Percentiles rank a stretch among this genome's conserved stretches.
Conservation (phyloP, 2,797 vertebrate genomes). For the Coluber constrictor region DNA sequence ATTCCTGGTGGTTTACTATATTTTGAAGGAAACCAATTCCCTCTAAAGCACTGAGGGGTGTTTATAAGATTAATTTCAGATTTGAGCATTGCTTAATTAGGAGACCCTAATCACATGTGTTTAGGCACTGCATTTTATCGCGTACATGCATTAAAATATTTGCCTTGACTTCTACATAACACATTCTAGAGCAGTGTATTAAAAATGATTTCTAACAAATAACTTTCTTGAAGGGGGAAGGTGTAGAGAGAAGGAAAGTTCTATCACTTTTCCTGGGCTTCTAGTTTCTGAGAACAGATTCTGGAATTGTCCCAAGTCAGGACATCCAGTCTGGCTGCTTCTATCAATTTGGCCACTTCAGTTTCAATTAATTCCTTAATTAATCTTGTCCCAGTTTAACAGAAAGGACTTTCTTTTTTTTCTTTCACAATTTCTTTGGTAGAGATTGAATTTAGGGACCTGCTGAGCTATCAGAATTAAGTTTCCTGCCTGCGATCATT, state of each 20-base stretch:
- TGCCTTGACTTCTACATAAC: background rate
- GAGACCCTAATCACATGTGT: background rate
- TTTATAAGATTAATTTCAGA: background rate
- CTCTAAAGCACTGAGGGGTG: background rate
- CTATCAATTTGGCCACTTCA: background rate
- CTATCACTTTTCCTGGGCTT: background rate
- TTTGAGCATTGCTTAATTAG: background rate
- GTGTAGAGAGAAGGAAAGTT: background rate
- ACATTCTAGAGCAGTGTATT: background rate
- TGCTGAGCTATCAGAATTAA: background rate
- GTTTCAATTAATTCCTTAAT: conserved; percentile 9
- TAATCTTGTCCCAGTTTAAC: background rate
- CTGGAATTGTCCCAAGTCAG: background rate
- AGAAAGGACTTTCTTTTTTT: background rate
- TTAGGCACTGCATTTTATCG: background rate
- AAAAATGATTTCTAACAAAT: background rate
- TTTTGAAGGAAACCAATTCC: background rate
- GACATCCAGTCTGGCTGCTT: background rate
- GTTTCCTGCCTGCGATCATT: background rate
- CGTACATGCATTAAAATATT: background rate
- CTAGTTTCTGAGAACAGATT: too few species aligned
- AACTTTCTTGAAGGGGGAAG: background rate
- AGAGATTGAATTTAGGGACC: background rate
- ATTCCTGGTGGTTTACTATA: background rate
- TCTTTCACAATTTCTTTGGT: background rate